These are phyloP conservation scores for Teleogryllus oceanicus DNA, from an alignment of 2,888 invertebrate species.

Conservation along the genomic window DNA sequence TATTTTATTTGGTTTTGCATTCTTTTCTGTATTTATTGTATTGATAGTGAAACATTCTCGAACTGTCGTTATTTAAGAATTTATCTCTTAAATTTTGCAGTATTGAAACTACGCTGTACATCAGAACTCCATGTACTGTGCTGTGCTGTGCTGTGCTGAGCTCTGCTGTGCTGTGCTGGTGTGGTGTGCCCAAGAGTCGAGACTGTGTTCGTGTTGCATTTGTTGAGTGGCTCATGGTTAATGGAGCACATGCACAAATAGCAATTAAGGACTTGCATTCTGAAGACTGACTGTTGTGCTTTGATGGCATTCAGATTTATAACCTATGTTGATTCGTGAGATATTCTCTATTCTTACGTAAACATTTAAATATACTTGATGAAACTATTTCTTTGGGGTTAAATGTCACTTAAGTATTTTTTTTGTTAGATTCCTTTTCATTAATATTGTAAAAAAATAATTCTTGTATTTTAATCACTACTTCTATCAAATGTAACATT, in stretches of 20 bases:
- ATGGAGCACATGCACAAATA: not conserved
- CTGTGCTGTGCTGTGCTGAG: not conserved
- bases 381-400: not conserved
- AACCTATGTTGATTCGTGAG: not conserved
- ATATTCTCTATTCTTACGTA: not conserved
- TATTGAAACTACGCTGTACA: not conserved
- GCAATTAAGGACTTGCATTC: not conserved
- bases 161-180: not conserved
- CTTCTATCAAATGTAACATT: not conserved
- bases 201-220: not conserved
- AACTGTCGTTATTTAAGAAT: not conserved
- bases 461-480: not conserved
- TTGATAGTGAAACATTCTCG: not conserved
- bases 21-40: not conserved
- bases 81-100: not conserved
- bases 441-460: not conserved
- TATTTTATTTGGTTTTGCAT: too few species aligned
- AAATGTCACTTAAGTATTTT: not conserved
- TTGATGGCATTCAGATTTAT: slow-evolving; percentile 6
- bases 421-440: not conserved
- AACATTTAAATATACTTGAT: not conserved
- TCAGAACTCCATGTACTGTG: not conserved
- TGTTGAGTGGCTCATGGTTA: not conserved
- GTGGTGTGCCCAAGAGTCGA: not conserved
- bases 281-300: slow-evolving; percentile 18